Evolutionary conservation across 2,113 vertebrate genomes (phyloP).

Genomic region (Tachysurus fulvidraco): DNA sequence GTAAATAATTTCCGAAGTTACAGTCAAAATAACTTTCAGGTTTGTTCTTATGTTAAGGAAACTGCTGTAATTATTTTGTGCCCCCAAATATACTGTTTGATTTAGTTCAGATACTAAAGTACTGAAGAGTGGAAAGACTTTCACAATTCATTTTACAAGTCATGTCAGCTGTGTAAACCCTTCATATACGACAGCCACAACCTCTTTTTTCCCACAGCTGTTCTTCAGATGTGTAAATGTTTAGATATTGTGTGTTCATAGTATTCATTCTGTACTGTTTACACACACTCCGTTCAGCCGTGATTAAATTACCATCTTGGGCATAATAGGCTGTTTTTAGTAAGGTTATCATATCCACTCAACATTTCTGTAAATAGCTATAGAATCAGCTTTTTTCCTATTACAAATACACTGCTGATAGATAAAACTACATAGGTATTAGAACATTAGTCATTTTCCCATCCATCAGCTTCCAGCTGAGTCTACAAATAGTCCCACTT

Average conservation of each 20-base stretch:
- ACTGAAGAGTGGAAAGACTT: neutral
- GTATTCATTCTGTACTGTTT: neutral
- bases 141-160: neutral
- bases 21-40: neutral
- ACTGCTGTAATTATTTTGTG: neutral
- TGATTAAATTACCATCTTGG: constrained; percentile 9
- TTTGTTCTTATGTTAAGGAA: neutral
- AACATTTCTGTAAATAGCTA: constrained; percentile 30
- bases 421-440: neutral
- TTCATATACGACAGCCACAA: neutral
- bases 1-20: neutral
- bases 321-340: constrained; percentile 46
- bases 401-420: neutral
- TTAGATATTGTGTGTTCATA: constrained; percentile 30
- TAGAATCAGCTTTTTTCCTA: constrained; percentile 23
- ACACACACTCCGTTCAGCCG: neutral
- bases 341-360: constrained; percentile 15
- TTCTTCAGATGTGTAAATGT: constrained; percentile 25
- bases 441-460: constrained; percentile 12
- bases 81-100: neutral
- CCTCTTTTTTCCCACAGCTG: neutral
- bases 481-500: constrained; percentile 18
- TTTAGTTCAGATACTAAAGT: neutral
- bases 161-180: neutral
- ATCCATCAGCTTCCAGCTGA: neutral